Evolutionary conservation across 2,888 invertebrate species (phyloP), one percentile per base, ranked within the genome.

Genomic region (Helobdella robusta): DNA sequence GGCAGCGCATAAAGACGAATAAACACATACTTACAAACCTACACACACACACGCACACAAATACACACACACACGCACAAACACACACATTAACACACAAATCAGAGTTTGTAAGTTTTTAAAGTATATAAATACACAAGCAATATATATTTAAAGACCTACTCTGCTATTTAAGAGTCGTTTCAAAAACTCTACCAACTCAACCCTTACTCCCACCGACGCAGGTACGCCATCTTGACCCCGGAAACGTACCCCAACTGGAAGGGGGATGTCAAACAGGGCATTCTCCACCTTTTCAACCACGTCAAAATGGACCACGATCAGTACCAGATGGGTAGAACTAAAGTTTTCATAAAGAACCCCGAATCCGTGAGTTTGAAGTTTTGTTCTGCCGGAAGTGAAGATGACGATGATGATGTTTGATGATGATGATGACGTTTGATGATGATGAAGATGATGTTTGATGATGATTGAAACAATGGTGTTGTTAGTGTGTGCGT

Each of bases 271-370:
- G 80, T 82, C 32, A 80, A 78, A 66, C 78, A 82, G 68, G 86
- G 85, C 15, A 81, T 84, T 48, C 77, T 82, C 66, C 81, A 82
- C 74, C 84, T 86, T 70, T 61, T 66, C 61, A 58, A 77, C 11
- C 81, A 80, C 62, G 83, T 84, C 25, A 82, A 83, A 73, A 84
- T 86, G 79, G 84, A 85, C 67, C 73, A 72, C 15, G 82, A 82
- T 59, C 85, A 86, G 75, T 86, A 82, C 75, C 86, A 86, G 73
- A 79, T 86, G 65, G 86, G 86, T 15, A 81, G 80, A 68, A 82
- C 84, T 8, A 86, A 86, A 77, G 81, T 86, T 28, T 86, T 86
- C 74, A 83, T 86, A 71, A 86, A 86, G 77, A 85, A 85, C 65
- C 79, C 79, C n/a, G 79, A 80, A 72, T 78, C 79, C 46, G 79